Conservation (phyloP, 2,113 vertebrate genomes). For the Charina bottae region DNA sequence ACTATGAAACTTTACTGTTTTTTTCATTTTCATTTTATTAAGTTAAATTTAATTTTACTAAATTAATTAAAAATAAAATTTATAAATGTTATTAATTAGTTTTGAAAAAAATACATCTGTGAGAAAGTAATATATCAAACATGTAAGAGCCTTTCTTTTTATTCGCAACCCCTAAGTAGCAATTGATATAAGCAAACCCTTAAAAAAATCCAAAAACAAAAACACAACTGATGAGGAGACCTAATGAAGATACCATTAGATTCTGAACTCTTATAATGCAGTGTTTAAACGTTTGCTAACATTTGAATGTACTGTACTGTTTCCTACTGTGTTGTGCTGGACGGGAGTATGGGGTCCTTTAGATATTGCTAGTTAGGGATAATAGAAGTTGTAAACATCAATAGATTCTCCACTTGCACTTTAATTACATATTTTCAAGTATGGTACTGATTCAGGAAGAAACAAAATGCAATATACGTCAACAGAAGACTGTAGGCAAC, state of each 20-base stretch:
- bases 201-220: neutral
- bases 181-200: neutral
- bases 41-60: neutral
- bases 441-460: neutral
- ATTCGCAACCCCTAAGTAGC: neutral
- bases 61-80: neutral
- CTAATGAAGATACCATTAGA: neutral
- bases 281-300: neutral
- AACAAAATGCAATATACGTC: neutral
- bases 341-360: neutral
- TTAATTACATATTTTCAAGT: neutral
- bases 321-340: neutral
- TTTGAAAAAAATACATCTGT: neutral
- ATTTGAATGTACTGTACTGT: neutral
- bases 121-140: neutral
- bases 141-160: neutral
- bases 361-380: neutral
- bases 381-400: neutral
- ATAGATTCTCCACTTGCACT: neutral
- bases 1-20: neutral
- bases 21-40: no score
- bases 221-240: neutral
- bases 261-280: neutral
- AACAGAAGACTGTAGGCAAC: neutral
- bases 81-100: neutral